These are phyloP conservation scores for Colletes latitarsis DNA, from an alignment of 1,140 invertebrate species.

Conservation along the genomic window DNA sequence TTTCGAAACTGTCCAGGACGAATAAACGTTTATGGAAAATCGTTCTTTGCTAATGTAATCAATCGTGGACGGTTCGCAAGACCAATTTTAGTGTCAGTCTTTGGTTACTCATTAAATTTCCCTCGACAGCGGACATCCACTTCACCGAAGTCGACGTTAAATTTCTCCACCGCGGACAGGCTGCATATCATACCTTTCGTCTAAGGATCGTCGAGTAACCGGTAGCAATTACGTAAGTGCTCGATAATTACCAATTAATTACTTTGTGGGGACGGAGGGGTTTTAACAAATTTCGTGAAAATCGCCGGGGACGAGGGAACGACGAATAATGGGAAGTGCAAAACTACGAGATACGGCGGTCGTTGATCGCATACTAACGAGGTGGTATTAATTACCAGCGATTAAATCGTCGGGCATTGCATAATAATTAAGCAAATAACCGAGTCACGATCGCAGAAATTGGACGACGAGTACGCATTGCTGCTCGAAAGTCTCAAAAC, in stretches of 20 bases:
- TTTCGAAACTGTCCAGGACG: too few species aligned
- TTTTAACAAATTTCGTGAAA: conserved; percentile 1
- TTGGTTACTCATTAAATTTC: too few species aligned
- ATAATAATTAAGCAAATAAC: conserved; percentile 23
- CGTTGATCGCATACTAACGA: conserved; percentile 41
- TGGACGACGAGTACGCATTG: not conserved
- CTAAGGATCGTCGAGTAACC: not conserved
- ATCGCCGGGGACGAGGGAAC: not conserved
- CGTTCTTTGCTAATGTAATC: too few species aligned
- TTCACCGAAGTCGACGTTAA: too few species aligned
- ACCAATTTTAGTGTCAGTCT: too few species aligned
- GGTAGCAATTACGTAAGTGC: not conserved
- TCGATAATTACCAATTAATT: conserved; percentile 17
- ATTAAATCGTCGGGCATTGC: conserved; percentile 34
- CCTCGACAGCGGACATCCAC: too few species aligned
- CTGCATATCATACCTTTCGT: not conserved
- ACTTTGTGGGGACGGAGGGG: not conserved
- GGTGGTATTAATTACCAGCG: conserved; percentile 29
- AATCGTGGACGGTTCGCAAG: too few species aligned
- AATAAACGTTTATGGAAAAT: too few species aligned
- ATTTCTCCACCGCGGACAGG: too few species aligned
- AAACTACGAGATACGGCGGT: conserved; percentile 7
- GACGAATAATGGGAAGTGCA: not conserved
- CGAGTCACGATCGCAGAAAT: conserved; percentile 1
- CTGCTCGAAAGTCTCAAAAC: too few species aligned